These are phyloP conservation scores for Enhydra lutris DNA, from an alignment of 2,113 vertebrate genomes.

Conservation along the genomic window DNA sequence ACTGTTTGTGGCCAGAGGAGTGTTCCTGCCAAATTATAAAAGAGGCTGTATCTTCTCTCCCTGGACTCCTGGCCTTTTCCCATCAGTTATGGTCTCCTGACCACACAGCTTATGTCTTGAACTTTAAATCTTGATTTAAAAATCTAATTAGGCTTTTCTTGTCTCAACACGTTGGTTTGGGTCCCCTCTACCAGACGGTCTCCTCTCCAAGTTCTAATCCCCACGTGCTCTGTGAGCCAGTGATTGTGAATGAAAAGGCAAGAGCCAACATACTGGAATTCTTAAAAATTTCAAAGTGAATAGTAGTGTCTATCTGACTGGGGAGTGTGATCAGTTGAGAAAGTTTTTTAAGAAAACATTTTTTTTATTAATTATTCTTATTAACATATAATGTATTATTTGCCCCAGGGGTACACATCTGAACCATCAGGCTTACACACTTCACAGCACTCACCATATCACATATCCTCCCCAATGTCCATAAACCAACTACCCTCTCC, in stretches of 20 bases:
- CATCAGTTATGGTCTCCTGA: constrained; percentile 51
- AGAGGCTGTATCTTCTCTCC: constrained; percentile 16
- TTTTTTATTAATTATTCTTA: no score
- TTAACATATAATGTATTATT: no score
- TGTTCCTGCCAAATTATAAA: constrained; percentile 58
- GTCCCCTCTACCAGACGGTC: not conserved
- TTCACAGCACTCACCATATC: no score
- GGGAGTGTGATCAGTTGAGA: not conserved
- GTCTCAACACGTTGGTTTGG: not conserved
- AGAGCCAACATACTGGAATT: not conserved
- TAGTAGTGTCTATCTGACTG: not conserved
- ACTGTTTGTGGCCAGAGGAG: not conserved
- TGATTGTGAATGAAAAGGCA: constrained; percentile 33
- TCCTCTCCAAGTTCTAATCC: constrained; percentile 47
- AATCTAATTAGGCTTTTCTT: constrained; percentile 53
- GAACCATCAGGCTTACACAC: no score
- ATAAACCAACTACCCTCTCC: no score
- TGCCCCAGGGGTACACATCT: no score
- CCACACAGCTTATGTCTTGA: constrained; percentile 54
- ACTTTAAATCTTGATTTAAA: constrained; percentile 71
- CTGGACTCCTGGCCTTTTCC: constrained; percentile 26
- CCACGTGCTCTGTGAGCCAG: not conserved
- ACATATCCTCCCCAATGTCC: no score
- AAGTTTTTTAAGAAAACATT: not conserved
- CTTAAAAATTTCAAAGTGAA: not conserved